Evolutionary conservation across 1,140 invertebrate species (phyloP), one percentile per base, ranked within the genome.

Genomic region (Hydropsyche tenuis): DNA sequence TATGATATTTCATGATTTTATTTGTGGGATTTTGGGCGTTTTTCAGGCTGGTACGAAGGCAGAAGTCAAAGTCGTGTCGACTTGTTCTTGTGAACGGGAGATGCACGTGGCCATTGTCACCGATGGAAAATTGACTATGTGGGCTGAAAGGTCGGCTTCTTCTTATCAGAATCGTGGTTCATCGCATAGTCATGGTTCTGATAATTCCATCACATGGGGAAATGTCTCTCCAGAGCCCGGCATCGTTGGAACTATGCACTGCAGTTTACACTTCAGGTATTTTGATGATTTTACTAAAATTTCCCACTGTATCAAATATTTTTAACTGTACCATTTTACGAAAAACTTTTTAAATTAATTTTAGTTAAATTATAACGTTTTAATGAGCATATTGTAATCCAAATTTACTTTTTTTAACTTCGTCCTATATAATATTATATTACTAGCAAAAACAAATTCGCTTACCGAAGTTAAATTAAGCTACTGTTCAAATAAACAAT

Each of bases 221-320:
- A 74, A 43, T 73, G 74, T 22, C 43, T 51, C 51, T 69, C 79
- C 73, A 70, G 78, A 60, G 56, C 72, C 77, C 9, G 78, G 77
- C 43, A 76, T 80, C 16, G 80, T 79, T 63, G 77, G 85, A 14
- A 84, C 83, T 5, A 85, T 87, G 37, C 79, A 88, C 23, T 90
- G 88, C 82, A 80, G 85, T 65, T 86, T 89, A 73, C 89, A 88
- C 79, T 88, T 89, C 78, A 89, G 87, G 89, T 89, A 79, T 85
- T 37, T 37, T 37, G 30, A 37, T 9, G 3, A 37, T 9, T 37
- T 37, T 4, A 37, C 30, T 37, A n/a, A n/a, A n/a, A n/a, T n/a
- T n/a, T n/a, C n/a, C n/a, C n/a, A n/a, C n/a, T n/a, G n/a, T n/a
- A n/a, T n/a, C n/a, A n/a, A n/a, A n/a, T n/a, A n/a, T n/a, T n/a